phyloP scores from a whole-genome alignment of 2,797 vertebrate genomes.

The Menidia menidia region DNA sequence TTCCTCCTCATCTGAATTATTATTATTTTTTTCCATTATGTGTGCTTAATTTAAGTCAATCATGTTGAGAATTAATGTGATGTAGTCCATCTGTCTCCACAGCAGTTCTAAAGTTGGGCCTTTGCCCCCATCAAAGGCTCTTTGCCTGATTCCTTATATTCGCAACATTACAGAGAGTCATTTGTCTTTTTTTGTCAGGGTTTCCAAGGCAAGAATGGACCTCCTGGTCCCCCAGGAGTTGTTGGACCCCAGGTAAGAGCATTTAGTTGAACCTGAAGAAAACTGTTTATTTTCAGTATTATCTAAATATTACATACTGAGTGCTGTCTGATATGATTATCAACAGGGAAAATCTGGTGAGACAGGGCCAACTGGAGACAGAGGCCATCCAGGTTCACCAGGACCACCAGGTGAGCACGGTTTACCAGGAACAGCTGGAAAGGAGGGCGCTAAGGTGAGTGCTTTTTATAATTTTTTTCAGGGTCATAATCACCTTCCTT shows the following conservation, averaged over 20 bases:
- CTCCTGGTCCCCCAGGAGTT: constrained; percentile 89
- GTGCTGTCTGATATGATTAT: constrained; percentile 7
- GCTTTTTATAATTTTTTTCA: constrained; percentile 40
- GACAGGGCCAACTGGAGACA: constrained; percentile 88
- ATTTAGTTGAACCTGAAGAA: not conserved
- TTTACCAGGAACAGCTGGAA: constrained; percentile 90
- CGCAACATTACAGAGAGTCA: constrained; percentile 20
- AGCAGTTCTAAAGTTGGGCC: not conserved
- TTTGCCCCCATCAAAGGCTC: constrained; percentile 14
- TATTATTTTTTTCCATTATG: not conserved
- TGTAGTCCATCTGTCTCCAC: constrained; percentile 2
- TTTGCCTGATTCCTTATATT: not conserved
- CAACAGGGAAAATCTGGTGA: constrained; percentile 92
- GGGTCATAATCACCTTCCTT: constrained; percentile 45
- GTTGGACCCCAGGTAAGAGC: constrained; percentile 91
- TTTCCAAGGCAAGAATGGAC: constrained; percentile 94
- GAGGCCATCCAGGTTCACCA: constrained; percentile 92
- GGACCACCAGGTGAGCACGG: constrained; percentile 94
- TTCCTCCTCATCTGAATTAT: constrained; percentile 42
- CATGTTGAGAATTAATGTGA: constrained; percentile 7
- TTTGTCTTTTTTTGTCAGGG: constrained; percentile 80
- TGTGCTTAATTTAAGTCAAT: not conserved
- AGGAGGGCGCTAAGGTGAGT: constrained; percentile 91
- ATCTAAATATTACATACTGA: not conserved
- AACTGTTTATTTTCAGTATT: constrained; percentile 1